These are phyloP conservation scores for Holothuria glaberrima DNA, from an alignment of 35 echinoderm and acorn worm genomes.

Conservation along the genomic window DNA sequence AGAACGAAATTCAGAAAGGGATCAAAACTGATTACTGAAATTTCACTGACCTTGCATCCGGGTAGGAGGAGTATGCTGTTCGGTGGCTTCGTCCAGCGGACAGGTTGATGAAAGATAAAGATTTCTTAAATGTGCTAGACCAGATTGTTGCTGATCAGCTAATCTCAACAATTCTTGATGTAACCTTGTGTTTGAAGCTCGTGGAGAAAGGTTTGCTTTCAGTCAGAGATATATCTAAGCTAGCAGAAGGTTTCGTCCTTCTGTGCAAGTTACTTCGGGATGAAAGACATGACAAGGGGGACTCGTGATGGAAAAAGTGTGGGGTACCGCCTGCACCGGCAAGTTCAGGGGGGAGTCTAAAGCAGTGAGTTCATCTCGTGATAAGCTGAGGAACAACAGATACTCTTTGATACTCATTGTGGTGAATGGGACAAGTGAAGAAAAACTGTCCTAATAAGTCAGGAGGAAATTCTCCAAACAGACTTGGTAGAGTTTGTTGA, in stretches of 20 bases:
- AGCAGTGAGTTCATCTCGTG: background rate
- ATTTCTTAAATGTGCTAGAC: background rate
- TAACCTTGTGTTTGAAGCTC: background rate
- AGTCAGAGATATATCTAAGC: slow-evolving; percentile 1
- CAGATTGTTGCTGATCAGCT: slow-evolving; percentile 25
- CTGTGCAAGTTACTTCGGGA: slow-evolving; percentile 12
- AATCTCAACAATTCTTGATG: slow-evolving; percentile 25
- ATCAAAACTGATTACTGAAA: background rate
- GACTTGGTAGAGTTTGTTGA: background rate
- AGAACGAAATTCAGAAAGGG: slow-evolving; percentile 39
- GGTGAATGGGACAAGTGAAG: slow-evolving; percentile 24
- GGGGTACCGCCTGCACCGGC: background rate
- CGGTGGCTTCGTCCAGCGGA: slow-evolving; percentile 26
- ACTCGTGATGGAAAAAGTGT: background rate
- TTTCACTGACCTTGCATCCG: slow-evolving; percentile 15
- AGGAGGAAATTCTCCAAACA: background rate
- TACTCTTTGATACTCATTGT: slow-evolving; percentile 33
- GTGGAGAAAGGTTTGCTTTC: background rate
- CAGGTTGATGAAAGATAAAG: slow-evolving; percentile 17
- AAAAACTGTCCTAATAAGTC: background rate
- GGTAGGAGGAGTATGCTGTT: slow-evolving; percentile 27
- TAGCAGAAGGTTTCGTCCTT: slow-evolving; percentile 44
- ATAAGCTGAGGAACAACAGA: slow-evolving; percentile 14
- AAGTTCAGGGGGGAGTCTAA: background rate
- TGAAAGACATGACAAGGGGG: slow-evolving; percentile 20